Conservation (phyloP, 2,888 invertebrate species). For the Chaitophorus viminalis region DNA sequence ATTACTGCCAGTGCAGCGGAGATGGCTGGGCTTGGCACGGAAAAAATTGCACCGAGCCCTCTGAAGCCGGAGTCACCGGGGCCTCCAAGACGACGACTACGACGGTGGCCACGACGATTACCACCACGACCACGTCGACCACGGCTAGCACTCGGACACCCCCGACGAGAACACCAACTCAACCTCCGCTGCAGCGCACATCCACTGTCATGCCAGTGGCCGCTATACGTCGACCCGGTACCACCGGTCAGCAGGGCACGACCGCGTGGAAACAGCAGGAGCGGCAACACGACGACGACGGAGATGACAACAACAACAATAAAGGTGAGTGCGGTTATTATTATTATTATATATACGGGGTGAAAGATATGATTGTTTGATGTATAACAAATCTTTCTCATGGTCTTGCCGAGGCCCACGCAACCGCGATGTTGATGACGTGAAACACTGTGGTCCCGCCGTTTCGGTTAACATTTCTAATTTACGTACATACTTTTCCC, state of each 20-base stretch:
- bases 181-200: not conserved
- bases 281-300: not conserved
- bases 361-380: too few relatives aligned
- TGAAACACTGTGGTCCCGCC: not conserved
- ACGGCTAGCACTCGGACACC: not conserved
- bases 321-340: constrained; percentile 4
- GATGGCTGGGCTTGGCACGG: constrained; percentile 75
- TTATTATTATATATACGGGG: not conserved
- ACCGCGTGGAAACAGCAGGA: not conserved
- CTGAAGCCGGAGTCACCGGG: constrained; percentile 66
- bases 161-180: not conserved
- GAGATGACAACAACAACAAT: not conserved
- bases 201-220: not conserved
- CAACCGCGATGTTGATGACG: not conserved
- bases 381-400: too few relatives aligned
- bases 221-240: not conserved
- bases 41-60: constrained; percentile 78
- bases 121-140: not conserved
- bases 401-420: not conserved
- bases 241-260: not conserved
- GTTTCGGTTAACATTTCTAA: not conserved
- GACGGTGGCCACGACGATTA: not conserved
- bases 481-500: not conserved
- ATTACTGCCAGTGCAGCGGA: constrained; percentile 91
- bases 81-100: not conserved